These are phyloP conservation scores for Scolopax mira DNA, from an alignment of 2,113 vertebrate genomes.

Conservation along the genomic window DNA sequence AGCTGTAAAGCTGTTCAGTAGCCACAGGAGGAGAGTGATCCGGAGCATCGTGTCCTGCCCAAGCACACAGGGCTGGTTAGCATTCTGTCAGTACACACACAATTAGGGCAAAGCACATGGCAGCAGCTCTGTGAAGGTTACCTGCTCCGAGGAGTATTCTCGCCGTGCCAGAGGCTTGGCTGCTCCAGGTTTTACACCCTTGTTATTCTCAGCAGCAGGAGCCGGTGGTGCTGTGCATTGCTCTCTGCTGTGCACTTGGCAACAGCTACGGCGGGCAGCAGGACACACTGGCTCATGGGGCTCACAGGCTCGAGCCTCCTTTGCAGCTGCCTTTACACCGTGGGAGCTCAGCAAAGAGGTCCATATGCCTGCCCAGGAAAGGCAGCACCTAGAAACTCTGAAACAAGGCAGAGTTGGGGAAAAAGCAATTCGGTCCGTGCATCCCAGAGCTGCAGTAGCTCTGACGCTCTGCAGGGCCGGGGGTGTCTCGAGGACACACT, in stretches of 20 bases:
- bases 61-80: background rate
- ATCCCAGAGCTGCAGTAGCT: background rate
- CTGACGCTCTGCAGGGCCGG: background rate
- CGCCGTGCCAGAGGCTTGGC: background rate
- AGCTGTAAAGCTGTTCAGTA: background rate
- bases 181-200: background rate
- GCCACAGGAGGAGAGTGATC: background rate
- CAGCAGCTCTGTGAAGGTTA: background rate
- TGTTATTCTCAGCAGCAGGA: background rate
- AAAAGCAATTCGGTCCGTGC: accelerated
- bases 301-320: background rate
- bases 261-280: accelerated
- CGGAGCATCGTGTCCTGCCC: accelerated
- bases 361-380: background rate
- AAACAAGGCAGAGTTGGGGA: background rate
- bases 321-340: background rate
- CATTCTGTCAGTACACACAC: accelerated
- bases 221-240: accelerated
- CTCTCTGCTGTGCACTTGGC: background rate
- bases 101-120: background rate
- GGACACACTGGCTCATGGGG: accelerated
- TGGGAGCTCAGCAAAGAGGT: accelerated
- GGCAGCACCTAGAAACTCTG: background rate
- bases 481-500: background rate
- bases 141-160: background rate